Percentiles rank a stretch among this genome's conserved stretches.
These are phyloP conservation scores for Andrena chrysosceles DNA, from an alignment of 2,888 invertebrate species.

Conservation along the genomic window DNA sequence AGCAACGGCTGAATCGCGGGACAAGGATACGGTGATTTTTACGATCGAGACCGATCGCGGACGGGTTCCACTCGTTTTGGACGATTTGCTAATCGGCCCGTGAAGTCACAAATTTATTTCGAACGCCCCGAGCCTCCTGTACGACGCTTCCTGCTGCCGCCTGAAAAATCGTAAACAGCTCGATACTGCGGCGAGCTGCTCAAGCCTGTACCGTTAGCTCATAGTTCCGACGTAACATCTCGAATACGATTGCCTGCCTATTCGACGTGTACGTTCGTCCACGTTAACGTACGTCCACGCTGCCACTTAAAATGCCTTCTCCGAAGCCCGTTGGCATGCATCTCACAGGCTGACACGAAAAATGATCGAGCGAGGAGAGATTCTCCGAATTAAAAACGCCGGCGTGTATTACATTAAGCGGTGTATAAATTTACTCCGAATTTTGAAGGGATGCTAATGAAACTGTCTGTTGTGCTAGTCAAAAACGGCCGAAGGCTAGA, in stretches of 20 bases:
- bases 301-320: conserved; percentile 58
- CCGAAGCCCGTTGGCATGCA: conserved; percentile 49
- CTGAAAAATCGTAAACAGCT: conserved; percentile 66
- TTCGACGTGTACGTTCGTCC: conserved; percentile 32
- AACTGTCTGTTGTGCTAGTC: no score
- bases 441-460: no score
- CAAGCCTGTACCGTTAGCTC: conserved; percentile 78
- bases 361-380: conserved; percentile 16
- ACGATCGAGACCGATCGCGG: not conserved
- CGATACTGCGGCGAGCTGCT: conserved; percentile 46
- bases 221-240: conserved; percentile 73
- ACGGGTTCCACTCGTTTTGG: conserved; percentile 25
- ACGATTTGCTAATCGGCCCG: conserved; percentile 31
- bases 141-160: conserved; percentile 23
- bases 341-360: conserved; percentile 19
- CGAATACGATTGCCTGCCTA: conserved; percentile 63
- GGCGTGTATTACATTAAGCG: conserved; percentile 8
- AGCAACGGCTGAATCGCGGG: not conserved
- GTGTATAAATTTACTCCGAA: no score
- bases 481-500: no score
- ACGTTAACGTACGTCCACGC: conserved; percentile 31
- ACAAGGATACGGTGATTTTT: not conserved
- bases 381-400: conserved; percentile 20
- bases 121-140: conserved; percentile 10
- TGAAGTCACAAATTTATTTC: conserved; percentile 38